Evolutionary conservation across 2,113 vertebrate genomes (phyloP).

Genomic region (Laticauda laticaudata): DNA sequence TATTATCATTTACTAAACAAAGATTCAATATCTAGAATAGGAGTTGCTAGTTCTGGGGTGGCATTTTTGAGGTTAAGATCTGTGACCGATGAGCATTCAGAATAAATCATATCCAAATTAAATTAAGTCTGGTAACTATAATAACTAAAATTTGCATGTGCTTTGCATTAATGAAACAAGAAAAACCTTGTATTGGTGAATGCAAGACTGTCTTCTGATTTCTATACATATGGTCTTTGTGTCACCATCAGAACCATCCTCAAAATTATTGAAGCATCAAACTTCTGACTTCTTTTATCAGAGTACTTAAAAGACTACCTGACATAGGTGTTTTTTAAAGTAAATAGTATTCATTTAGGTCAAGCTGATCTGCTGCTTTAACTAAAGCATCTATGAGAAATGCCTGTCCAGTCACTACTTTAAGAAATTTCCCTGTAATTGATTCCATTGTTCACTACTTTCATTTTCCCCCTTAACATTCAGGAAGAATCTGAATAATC

Average conservation of each 20-base stretch:
- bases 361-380: neutral
- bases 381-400: neutral
- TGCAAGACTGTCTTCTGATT: neutral
- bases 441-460: neutral
- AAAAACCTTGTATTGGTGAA: neutral
- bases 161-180: neutral
- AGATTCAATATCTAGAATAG: neutral
- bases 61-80: neutral
- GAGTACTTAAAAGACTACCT: neutral
- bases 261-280: neutral
- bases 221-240: neutral
- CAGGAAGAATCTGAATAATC: neutral
- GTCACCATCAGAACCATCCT: neutral
- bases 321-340: neutral
- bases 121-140: neutral
- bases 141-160: neutral
- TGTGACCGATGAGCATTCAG: neutral
- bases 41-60: neutral
- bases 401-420: neutral
- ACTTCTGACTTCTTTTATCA: neutral
- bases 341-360: neutral
- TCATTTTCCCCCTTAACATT: neutral
- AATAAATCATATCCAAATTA: neutral
- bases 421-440: neutral
- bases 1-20: neutral